Evolutionary conservation across 2,888 invertebrate genomes (phyloP), one percentile per base, ranked within the genome.

Genomic region (Drosophila longiperda): DNA sequence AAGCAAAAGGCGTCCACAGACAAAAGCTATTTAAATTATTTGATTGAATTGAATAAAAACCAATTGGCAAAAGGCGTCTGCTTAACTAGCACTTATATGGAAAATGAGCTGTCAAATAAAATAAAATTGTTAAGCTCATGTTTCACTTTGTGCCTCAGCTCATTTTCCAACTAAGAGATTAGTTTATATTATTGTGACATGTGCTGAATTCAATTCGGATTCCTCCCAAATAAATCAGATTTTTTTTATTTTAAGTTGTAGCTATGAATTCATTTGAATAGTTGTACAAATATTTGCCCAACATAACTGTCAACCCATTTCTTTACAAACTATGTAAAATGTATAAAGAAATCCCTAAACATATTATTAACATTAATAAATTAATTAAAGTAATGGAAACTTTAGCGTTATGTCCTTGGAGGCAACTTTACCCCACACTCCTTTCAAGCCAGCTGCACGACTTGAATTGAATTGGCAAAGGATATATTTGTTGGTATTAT

Each of bases 351-450:
- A 45, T 69, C 60, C 63, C 60, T 40, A 34, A 73, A 62, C 57
- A 71, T 62, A 69, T 75, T 61, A 67, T 53, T 53, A 71, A 80
- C 81, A 81, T 83, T 83, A 81, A 77, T 80, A 71, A 82, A 87
- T 85, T 75, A 79, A 76, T 73, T 76, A 15, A 87, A 73, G 79
- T 75, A 82, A 82, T 84, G 75, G 76, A 83, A 79, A 85, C 61
- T 76, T 76, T 79, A 84, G 65, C 61, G 66, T 57, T 33, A 32
- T 40, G 70, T 73, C 73, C 62, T 70, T 62, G 12, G 58, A 45
- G 60, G 12, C 65, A 45, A 32, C 36, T 32, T 45, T 36, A 54
- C 11, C 12, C 53, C 0, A 2, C 12, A n/a, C 23, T 20, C 12
- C 26, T 38, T 5, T 7, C 15, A 17, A 23, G 20, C 40, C 42